Base-by-base conservation (phyloP, 2,888 invertebrate species). In the Cephus pulcher region DNA sequence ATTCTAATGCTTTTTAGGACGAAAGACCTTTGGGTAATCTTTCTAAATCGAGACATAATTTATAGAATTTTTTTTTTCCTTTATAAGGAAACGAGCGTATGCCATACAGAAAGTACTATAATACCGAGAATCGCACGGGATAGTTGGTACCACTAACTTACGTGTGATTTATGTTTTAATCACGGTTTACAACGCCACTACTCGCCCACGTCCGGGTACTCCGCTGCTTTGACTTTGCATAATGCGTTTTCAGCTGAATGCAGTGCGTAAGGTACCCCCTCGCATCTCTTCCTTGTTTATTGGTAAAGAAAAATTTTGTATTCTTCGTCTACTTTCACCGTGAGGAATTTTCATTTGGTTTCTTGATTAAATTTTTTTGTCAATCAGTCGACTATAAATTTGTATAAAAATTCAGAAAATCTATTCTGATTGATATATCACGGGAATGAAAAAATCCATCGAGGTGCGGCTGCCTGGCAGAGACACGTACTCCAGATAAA, bases 161-260 rank as follows among this genome's bases (percentile, higher is more conserved):
- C 83, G 82, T 80, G 79, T 86, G 85, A 86, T 87, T 86, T 86
- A 86, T 86, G 84, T 84, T 86, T 86, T 86, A 86, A 86, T 86
- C 85, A 85, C 82, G 79, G 80, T 83, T 82, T 83, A 85, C 85
- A 83, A 80, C 84, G 77, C 74, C 80, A 77, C 71, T 56, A 76
- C 75, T 83, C 85, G 84, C 84, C 83, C 81, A 82, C 83, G 82
- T 83, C 73, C 76, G 56, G 34, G 78, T 76, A 73, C 78, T 37
- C 68, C 37, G 73, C 75, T 73, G 78, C 82, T 82, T 84, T 82
- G 83, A 85, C 85, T 85, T 86, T 83, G 85, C 86, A 86, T 86
- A 85, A 86, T 86, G 82, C 75, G 82, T 80, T 79, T 30, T 74
- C 40, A 80, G 78, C 77, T 75, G 80, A 82, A 84, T 80, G 81